Conservation (phyloP, 1,140 invertebrate genomes). For the Drosophila mojavensis region DNA sequence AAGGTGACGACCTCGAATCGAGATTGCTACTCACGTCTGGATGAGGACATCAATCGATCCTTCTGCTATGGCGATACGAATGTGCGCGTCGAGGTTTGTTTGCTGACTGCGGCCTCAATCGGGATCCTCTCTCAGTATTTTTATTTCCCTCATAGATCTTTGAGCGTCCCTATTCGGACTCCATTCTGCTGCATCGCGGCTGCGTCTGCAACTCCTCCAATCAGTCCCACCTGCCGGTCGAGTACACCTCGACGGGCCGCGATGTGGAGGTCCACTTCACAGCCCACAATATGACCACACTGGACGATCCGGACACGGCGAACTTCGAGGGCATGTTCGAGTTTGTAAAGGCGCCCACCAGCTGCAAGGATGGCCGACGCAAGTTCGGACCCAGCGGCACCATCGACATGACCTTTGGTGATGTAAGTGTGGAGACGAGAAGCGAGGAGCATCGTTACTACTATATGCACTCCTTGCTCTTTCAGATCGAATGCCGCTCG, state of each 20-base stretch:
- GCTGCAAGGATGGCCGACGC: conserved; percentile 88
- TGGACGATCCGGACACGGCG: conserved; percentile 92
- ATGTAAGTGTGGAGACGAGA: conserved; percentile 85
- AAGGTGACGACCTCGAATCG: conserved; percentile 88
- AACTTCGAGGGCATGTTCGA: conserved; percentile 94
- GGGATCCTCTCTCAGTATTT: too few relatives aligned
- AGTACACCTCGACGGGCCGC: conserved; percentile 90
- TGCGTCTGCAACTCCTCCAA: conserved; percentile 87
- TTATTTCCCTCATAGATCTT: conserved; percentile 85
- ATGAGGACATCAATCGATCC: conserved; percentile 88
- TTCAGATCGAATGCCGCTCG: conserved; percentile 89
- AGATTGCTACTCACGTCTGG: conserved; percentile 87
- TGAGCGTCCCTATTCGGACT: conserved; percentile 90
- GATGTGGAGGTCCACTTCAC: conserved; percentile 92
- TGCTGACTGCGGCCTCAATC: not conserved
- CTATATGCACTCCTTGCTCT: not conserved
- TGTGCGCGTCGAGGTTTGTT: conserved; percentile 68
- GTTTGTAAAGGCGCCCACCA: conserved; percentile 88
- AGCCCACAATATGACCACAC: conserved; percentile 91
- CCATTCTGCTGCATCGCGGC: conserved; percentile 86
- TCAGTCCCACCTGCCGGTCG: conserved; percentile 86
- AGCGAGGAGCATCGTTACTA: not conserved
- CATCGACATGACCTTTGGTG: conserved; percentile 88
- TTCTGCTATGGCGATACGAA: conserved; percentile 88
- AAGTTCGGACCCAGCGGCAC: conserved; percentile 91